phyloP scores from a whole-genome alignment of 2,113 vertebrate species.

The Cavia porcellus region DNA sequence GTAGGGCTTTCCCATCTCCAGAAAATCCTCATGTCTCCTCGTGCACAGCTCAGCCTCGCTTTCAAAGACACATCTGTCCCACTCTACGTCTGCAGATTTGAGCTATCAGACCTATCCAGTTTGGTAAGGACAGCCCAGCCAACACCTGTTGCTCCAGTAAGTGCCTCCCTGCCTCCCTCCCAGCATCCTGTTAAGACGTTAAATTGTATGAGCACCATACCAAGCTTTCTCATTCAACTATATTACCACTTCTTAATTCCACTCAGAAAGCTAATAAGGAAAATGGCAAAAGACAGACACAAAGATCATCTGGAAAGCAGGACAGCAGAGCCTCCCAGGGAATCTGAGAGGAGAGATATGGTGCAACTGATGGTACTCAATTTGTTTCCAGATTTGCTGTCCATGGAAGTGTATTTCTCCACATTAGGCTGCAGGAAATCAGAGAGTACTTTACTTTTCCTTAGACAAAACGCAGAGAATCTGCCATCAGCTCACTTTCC shows the following conservation, averaged over 20 bases:
- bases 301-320: constrained; percentile 2
- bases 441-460: background rate
- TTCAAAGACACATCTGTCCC: background rate
- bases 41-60: too few relatives aligned
- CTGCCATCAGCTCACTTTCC: constrained; percentile 9
- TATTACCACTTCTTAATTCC: background rate
- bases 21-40: background rate
- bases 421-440: background rate
- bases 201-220: background rate
- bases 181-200: background rate
- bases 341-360: background rate
- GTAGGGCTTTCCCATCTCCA: background rate
- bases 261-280: background rate
- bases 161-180: background rate
- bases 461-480: background rate
- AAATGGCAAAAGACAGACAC: background rate
- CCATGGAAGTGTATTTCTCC: background rate
- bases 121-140: background rate
- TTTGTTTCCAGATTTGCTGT: background rate
- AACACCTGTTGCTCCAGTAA: background rate
- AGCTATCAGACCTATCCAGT: background rate
- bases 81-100: background rate
- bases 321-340: background rate
- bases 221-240: background rate
- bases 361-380: background rate